Conservation (phyloP, 2,888 invertebrate genomes). For the Platynereis dumerilii region DNA sequence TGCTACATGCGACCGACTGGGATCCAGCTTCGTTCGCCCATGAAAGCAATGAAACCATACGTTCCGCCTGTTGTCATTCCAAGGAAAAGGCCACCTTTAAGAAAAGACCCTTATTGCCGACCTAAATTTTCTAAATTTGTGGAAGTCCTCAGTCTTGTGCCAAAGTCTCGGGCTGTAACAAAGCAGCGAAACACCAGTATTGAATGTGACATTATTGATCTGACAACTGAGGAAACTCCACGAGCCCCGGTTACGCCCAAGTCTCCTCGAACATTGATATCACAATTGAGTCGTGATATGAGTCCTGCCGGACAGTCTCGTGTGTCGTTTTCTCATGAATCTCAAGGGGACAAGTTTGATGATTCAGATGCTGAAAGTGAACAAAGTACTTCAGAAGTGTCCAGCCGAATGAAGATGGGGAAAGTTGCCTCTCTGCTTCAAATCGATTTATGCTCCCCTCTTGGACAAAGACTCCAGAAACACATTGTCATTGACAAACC, state of each 20-base stretch:
- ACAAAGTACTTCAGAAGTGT: background rate
- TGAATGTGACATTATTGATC: conserved; percentile 34
- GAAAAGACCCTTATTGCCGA: background rate
- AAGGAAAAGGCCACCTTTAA: background rate
- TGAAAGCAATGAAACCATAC: background rate
- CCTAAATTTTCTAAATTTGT: background rate
- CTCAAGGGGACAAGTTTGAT: background rate
- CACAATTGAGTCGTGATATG: conserved; percentile 52
- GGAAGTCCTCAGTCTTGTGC: conserved; percentile 14
- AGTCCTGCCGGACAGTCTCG: conserved; percentile 12
- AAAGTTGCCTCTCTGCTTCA: conserved; percentile 42
- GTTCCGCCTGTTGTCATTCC: background rate
- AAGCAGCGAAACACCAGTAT: background rate
- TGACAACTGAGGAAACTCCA: conserved; percentile 33
- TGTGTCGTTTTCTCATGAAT: background rate
- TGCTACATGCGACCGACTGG: conserved; percentile 44
- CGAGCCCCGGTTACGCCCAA: conserved; percentile 46
- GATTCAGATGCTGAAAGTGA: conserved; percentile 19
- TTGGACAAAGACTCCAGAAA: conserved; percentile 50
- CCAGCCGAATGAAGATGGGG: background rate
- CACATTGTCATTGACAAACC: conserved; percentile 39
- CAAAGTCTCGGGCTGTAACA: conserved; percentile 6
- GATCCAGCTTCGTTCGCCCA: conserved; percentile 26
- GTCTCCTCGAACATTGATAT: conserved; percentile 54
- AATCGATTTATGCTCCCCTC: conserved; percentile 49